Evolutionary conservation across 2,113 vertebrate genomes (phyloP), one percentile per base, ranked within the genome.

Genomic region (Thermophis baileyi): DNA sequence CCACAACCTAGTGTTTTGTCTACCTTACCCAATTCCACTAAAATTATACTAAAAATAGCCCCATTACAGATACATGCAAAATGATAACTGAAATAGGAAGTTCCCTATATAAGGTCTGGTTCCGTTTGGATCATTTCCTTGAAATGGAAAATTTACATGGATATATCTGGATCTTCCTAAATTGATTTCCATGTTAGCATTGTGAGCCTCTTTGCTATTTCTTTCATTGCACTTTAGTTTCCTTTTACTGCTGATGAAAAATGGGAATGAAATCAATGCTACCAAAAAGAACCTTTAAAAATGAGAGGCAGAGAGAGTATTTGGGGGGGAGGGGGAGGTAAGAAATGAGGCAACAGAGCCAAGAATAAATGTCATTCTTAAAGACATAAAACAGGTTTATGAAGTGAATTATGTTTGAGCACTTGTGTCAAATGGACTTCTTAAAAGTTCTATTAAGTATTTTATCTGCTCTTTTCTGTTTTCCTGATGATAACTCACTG

Each of bases 391-490:
- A 44, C 69, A 93, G 87, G 14, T 88, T 85, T 92, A 30, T 81
- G 3, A 92, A 92, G 55, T 87, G 7, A 93, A 94, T 95, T 74
- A 53, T 30, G n/a, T 85, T 27, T 60, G 49, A 50, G 16, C 60
- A 46, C 30, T 92, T 96, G 94, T 12, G 40, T 87, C 93, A 96
- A 91, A 6, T 93, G n/a, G 60, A 30, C 93, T 94, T 92, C 63
- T 94, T 95, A 94, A 95, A 96, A 95, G 55, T 55, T 92, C 40
- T 93, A 93, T 47, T 54, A 89, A 97, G 95, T 95, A 40, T 93
- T 96, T 97, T 93, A 96, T 95, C 92, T 95, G 18, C 49, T 93
- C 94, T n/a, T 53, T 89, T 96, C 94, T 95, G 9, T 0, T 40
- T 93, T 46, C 60, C 87, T 81, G 88, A 94, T 94, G 96, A 97